Conservation (phyloP, 2,797 vertebrate species). For the Platyrinchus mystaceus region DNA sequence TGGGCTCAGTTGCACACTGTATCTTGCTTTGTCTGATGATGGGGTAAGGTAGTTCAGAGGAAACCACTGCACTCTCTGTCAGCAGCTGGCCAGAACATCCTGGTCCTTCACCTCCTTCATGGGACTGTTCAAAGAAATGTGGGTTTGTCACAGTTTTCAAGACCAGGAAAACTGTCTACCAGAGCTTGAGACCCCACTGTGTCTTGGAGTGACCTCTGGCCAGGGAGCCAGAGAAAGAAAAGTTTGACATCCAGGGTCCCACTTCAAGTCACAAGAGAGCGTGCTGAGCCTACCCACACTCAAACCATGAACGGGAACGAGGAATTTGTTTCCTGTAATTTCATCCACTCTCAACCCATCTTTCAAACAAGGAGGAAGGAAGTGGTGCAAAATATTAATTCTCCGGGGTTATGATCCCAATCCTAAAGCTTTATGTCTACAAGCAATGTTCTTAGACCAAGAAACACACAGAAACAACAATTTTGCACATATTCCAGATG, state of each 20-base stretch:
- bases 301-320: accelerated
- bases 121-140: not conserved
- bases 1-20: not conserved
- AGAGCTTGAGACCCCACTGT: not conserved
- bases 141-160: not conserved
- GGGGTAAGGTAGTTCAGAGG: accelerated
- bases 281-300: not conserved
- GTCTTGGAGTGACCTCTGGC: not conserved
- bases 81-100: not conserved
- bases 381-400: not conserved
- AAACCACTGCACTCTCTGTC: accelerated
- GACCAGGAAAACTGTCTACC: not conserved
- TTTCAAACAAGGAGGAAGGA: not conserved
- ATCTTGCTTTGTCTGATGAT: not conserved
- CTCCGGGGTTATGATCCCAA: not conserved
- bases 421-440: not conserved
- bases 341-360: not conserved
- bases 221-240: not conserved
- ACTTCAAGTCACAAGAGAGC: not conserved
- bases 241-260: not conserved
- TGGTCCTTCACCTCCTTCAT: not conserved
- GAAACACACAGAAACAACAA: not conserved
- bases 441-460: not conserved
- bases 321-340: not conserved
- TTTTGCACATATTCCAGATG: not conserved